phyloP scores from a whole-genome alignment of 1,140 invertebrate genomes.

The Battus philenor region DNA sequence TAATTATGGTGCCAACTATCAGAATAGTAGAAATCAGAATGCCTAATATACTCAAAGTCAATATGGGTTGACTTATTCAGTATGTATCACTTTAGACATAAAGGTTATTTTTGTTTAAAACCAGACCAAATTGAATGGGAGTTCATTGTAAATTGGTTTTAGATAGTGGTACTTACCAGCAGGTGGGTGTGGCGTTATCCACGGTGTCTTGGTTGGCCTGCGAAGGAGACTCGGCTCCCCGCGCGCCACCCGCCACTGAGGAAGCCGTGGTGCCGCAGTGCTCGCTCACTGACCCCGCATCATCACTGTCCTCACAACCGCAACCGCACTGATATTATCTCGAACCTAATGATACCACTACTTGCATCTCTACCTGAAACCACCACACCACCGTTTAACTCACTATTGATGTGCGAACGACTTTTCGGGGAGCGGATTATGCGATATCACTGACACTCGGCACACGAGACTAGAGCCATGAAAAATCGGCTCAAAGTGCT shows the following conservation, averaged over 20 bases:
- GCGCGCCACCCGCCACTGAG: slow-evolving; percentile 66
- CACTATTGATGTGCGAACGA: slow-evolving; percentile 22
- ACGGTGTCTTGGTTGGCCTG: slow-evolving; percentile 70
- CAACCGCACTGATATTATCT: slow-evolving; percentile 62
- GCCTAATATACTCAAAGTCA: too few relatives aligned
- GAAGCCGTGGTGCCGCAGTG: slow-evolving; percentile 67
- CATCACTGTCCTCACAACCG: slow-evolving; percentile 37
- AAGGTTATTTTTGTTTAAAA: slow-evolving; percentile 7
- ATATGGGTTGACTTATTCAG: background rate
- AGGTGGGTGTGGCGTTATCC: slow-evolving; percentile 70
- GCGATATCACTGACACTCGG: slow-evolving; percentile 26
- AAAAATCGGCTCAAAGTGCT: slow-evolving; percentile 20
- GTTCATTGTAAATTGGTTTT: background rate
- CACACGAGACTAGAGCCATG: slow-evolving; percentile 11
- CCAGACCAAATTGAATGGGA: background rate
- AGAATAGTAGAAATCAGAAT: background rate
- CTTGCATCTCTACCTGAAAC: slow-evolving; percentile 69
- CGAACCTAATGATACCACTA: slow-evolving; percentile 49
- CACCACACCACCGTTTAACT: slow-evolving; percentile 38
- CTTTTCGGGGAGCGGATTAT: slow-evolving; percentile 20
- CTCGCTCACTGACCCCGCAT: slow-evolving; percentile 60
- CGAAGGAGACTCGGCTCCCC: slow-evolving; percentile 73
- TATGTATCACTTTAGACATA: background rate
- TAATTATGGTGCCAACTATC: slow-evolving; percentile 9
- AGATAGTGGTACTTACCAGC: slow-evolving; percentile 41